A percentile compares a stretch with the other conserved stretches of the same genome.
Conservation (phyloP, 1,140 invertebrate species). For the Trichomalopsis sarcophagae region DNA sequence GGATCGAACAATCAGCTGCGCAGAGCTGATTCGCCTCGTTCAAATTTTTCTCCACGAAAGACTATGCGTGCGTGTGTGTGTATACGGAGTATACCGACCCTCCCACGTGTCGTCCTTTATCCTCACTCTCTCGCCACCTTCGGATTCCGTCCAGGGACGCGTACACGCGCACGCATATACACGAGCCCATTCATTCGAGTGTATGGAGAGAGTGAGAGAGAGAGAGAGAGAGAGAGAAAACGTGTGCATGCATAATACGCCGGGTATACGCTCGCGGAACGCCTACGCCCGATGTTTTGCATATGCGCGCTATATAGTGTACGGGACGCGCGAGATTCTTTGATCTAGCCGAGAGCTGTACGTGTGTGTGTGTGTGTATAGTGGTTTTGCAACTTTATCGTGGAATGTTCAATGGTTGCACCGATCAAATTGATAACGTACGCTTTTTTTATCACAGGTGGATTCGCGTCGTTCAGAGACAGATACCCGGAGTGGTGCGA, state of each 20-base stretch:
- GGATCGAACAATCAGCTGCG: too few relatives aligned
- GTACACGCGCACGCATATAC: background rate
- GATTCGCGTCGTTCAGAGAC: conserved; percentile 86
- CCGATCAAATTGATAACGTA: too few relatives aligned
- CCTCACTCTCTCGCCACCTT: background rate
- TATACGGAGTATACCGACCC: background rate
- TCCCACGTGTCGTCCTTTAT: conserved; percentile 10
- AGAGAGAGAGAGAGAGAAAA: background rate
- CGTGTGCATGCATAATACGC: background rate
- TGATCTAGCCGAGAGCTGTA: background rate
- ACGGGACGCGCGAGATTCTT: background rate
- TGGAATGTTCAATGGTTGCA: too few relatives aligned
- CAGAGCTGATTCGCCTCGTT: background rate
- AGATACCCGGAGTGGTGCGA: conserved; percentile 93
- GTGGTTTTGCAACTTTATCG: background rate
- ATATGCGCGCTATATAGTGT: background rate
- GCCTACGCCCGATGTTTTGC: background rate
- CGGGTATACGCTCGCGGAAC: background rate
- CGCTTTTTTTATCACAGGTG: conserved; percentile 79
- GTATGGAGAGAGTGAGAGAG: background rate
- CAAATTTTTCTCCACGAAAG: background rate
- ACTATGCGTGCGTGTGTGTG: too few relatives aligned
- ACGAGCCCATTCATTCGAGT: conserved; percentile 2
- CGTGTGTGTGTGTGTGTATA: too few relatives aligned
- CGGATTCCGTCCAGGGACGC: conserved; percentile 3